phyloP scores from a whole-genome alignment of 2,113 vertebrate genomes.

The Hepsetus odoe region DNA sequence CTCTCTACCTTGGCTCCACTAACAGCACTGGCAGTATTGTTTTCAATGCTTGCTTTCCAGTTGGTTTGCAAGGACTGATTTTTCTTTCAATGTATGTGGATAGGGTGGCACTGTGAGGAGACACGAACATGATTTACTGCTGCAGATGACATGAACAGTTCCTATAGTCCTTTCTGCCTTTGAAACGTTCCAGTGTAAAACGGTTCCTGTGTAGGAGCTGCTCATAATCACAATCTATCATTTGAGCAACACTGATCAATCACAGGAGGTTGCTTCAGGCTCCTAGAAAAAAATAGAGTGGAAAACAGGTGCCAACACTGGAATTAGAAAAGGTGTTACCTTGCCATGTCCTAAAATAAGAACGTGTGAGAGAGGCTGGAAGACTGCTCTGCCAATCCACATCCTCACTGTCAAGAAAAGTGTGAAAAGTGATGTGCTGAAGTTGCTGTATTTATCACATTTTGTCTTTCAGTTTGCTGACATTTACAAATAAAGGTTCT shows the following conservation, averaged over 20 bases:
- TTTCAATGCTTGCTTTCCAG: background rate
- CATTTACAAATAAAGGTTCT: background rate
- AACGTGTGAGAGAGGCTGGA: constrained; percentile 39
- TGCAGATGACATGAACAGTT: constrained; percentile 8
- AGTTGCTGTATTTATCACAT: background rate
- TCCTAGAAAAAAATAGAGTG: constrained; percentile 40
- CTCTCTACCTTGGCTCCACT: background rate
- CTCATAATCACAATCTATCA: constrained; percentile 61
- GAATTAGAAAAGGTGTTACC: constrained; percentile 59
- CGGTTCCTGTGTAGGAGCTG: constrained; percentile 47
- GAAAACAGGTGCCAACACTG: constrained; percentile 44
- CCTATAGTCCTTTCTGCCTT: constrained; percentile 52
- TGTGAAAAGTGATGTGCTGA: background rate
- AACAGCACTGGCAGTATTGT: background rate
- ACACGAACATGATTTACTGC: background rate
- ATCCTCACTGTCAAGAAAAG: constrained; percentile 16
- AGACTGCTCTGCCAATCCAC: constrained; percentile 8
- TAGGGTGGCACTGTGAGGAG: background rate
- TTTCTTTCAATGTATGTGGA: background rate
- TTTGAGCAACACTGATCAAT: constrained; percentile 63
- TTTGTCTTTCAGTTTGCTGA: background rate
- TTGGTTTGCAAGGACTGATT: background rate
- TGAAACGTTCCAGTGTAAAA: constrained; percentile 46
- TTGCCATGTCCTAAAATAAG: constrained; percentile 50
- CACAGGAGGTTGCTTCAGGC: constrained; percentile 50